Conservation (phyloP, 2,113 vertebrate genomes). For the Ceuthmochares aereus region DNA sequence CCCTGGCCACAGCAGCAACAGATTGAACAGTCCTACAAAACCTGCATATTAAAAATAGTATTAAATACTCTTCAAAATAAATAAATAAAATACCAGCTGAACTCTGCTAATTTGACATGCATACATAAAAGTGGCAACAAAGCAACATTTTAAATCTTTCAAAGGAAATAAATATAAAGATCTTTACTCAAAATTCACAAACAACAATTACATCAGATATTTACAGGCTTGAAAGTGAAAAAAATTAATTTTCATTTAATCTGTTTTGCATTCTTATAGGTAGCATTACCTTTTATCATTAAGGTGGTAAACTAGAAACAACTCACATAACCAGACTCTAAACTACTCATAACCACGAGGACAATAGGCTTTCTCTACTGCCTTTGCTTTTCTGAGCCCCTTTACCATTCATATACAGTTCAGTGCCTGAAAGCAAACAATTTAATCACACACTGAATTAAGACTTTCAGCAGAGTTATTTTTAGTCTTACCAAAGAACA, state of each 20-base stretch:
- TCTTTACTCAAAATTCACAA: not conserved
- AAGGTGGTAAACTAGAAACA: not conserved
- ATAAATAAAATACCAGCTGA: not conserved
- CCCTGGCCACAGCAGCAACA: constrained; percentile 95
- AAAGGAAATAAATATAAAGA: not conserved
- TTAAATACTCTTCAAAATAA: not conserved
- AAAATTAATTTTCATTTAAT: not conserved
- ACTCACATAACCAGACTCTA: not conserved
- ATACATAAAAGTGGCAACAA: not conserved
- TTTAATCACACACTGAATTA: not conserved
- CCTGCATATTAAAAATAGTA: constrained; percentile 73
- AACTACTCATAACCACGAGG: not conserved
- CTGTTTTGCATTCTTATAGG: not conserved
- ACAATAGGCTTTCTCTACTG: not conserved
- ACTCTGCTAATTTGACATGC: not conserved
- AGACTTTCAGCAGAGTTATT: not conserved
- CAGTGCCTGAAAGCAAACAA: not conserved
- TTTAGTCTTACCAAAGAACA: constrained; percentile 92
- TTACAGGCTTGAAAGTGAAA: not conserved
- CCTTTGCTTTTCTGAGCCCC: not conserved
- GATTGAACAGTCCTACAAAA: constrained; percentile 95
- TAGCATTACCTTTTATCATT: not conserved
- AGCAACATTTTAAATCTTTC: not conserved
- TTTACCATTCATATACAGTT: not conserved
- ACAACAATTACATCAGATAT: not conserved